phyloP scores from a whole-genome alignment of 2,888 invertebrate species.

The Torymus texanus region DNA sequence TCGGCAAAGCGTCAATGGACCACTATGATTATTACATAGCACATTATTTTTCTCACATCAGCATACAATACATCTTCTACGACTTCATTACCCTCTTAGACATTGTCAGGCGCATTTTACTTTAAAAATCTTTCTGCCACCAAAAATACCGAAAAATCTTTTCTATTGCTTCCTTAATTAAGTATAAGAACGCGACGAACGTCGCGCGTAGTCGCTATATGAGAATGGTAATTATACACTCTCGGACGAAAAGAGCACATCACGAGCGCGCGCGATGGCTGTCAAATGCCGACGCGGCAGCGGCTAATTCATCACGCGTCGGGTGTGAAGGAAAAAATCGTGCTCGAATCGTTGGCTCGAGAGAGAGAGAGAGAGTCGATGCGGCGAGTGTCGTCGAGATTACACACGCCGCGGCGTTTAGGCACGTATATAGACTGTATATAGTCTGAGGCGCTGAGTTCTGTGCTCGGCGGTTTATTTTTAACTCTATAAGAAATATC shows the following conservation, averaged over 20 bases:
- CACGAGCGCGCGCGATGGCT: not conserved
- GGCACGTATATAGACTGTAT: not conserved
- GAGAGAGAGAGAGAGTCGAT: not conserved
- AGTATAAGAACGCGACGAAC: too few relatives aligned
- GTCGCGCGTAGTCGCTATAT: too few relatives aligned
- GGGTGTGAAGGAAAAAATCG: constrained; percentile 21
- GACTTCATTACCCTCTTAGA: too few relatives aligned
- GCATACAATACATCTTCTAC: constrained; percentile 14
- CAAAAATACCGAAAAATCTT: too few relatives aligned
- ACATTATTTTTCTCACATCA: constrained; percentile 25
- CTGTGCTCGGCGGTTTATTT: not conserved
- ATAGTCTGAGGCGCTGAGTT: not conserved
- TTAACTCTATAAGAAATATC: not conserved
- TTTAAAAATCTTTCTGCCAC: too few relatives aligned
- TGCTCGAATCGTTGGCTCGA: constrained; percentile 3
- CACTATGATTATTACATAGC: constrained; percentile 20
- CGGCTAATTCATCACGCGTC: constrained; percentile 6
- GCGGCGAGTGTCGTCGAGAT: not conserved
- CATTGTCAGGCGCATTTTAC: too few relatives aligned
- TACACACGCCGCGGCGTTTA: constrained; percentile 14
- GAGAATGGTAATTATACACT: too few relatives aligned
- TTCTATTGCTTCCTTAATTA: too few relatives aligned
- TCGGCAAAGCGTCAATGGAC: not conserved
- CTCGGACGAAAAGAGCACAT: too few relatives aligned
- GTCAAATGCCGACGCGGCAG: constrained; percentile 15